Conservation (phyloP, 2,797 vertebrate genomes). For the Malacoctenus gilli region DNA sequence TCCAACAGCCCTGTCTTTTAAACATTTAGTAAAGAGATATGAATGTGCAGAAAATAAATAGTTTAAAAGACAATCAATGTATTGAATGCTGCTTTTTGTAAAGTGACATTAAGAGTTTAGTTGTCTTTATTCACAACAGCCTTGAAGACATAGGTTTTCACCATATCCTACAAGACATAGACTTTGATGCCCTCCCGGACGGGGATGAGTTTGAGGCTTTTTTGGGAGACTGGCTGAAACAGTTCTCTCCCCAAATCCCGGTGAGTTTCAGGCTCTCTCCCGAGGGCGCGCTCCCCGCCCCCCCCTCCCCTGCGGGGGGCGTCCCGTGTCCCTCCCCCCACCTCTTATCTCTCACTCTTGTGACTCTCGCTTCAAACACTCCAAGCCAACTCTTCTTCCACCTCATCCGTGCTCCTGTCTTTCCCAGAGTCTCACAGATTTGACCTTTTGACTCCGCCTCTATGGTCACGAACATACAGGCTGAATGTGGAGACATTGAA, state of each 20-base stretch:
- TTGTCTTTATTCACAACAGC: conserved; percentile 97
- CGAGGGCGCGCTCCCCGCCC: conserved; percentile 73
- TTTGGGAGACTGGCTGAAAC: conserved; percentile 88
- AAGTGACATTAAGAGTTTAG: conserved; percentile 93
- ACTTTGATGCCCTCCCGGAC: conserved; percentile 89
- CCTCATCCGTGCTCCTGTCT: conserved; percentile 76
- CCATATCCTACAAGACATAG: conserved; percentile 92
- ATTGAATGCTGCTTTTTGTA: conserved; percentile 96
- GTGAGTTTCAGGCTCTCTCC: conserved; percentile 84
- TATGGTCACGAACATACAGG: conserved; percentile 22
- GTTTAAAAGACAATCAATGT: conserved; percentile 89
- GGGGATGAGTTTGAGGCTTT: conserved; percentile 87
- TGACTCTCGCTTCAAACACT: conserved; percentile 64
- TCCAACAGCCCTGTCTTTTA: conserved; percentile 93
- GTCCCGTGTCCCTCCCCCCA: conserved; percentile 65
- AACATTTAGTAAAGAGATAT: conserved; percentile 75
- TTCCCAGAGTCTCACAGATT: conserved; percentile 50
- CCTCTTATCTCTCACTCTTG: conserved; percentile 76
- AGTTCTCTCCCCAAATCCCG: conserved; percentile 84
- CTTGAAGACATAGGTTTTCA: conserved; percentile 92
- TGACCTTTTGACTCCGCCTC: conserved; percentile 19
- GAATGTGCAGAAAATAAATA: conserved; percentile 86
- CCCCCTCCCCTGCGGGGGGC: conserved; percentile 54
- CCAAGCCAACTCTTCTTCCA: conserved; percentile 64
- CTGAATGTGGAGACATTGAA: conserved; percentile 38